These are phyloP conservation scores for Microctonus aethiopoides DNA, from an alignment of 2,888 invertebrate species.

Conservation along the genomic window DNA sequence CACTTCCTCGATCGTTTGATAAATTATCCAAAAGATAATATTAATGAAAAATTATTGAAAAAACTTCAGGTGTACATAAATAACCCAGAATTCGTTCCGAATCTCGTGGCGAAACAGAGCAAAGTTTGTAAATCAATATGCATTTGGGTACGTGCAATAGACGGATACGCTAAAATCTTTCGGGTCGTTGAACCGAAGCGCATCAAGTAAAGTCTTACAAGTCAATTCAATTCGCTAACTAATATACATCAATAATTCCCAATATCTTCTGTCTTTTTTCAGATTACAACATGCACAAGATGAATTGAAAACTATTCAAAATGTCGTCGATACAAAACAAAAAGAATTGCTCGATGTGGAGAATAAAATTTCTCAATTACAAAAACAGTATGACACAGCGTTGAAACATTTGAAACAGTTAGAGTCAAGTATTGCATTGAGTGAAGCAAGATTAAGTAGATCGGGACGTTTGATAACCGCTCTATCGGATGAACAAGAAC, in stretches of 20 bases:
- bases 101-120: conserved; percentile 84
- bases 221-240: neutral
- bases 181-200: conserved; percentile 90
- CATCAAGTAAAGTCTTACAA: conserved; percentile 71
- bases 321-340: conserved; percentile 82
- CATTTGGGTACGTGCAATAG: conserved; percentile 92
- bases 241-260: neutral
- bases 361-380: conserved; percentile 71
- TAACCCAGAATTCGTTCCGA: conserved; percentile 88
- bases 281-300: conserved; percentile 72
- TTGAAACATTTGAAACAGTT: conserved; percentile 81
- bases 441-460: conserved; percentile 80
- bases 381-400: conserved; percentile 77
- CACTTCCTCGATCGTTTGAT: conserved; percentile 85
- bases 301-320: conserved; percentile 82
- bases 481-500: conserved; percentile 84
- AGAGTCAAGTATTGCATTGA: conserved; percentile 80
- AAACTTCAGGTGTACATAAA: conserved; percentile 86
- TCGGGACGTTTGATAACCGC: conserved; percentile 89
- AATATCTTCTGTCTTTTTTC: neutral
- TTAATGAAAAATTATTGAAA: conserved; percentile 79
- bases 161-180: conserved; percentile 88
- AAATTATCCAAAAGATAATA: conserved; percentile 89
- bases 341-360: conserved; percentile 85
- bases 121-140: conserved; percentile 92